Conservation (phyloP, 1,140 invertebrate species). For the Eubasilissa regina region DNA sequence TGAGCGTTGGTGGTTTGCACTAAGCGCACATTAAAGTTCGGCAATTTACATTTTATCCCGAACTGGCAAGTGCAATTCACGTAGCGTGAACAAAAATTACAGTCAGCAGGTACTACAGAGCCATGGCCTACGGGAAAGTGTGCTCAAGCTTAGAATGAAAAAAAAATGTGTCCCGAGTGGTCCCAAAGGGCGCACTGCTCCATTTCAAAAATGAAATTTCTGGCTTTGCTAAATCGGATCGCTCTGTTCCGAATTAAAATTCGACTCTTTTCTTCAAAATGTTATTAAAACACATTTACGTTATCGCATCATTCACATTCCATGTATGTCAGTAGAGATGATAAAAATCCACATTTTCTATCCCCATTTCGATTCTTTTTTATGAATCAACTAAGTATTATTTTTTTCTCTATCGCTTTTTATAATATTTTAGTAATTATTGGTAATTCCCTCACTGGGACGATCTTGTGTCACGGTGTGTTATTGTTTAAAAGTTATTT, state of each 20-base stretch:
- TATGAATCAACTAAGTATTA: too few species aligned
- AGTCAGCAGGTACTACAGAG: background rate
- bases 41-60: background rate
- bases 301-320: too few species aligned
- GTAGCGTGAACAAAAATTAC: constrained; percentile 4
- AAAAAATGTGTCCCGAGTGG: constrained; percentile 19
- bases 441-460: too few species aligned
- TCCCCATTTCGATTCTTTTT: too few species aligned
- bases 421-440: too few species aligned
- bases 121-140: background rate
- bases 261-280: background rate
- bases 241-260: background rate
- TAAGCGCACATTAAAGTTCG: background rate
- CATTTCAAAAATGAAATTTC: background rate
- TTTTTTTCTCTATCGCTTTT: too few species aligned
- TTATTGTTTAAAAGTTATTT: too few species aligned
- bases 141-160: constrained; percentile 14
- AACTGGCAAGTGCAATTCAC: background rate
- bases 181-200: background rate
- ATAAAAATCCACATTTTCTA: too few species aligned
- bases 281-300: too few species aligned
- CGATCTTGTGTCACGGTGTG: too few species aligned
- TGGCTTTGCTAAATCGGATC: background rate
- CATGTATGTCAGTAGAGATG: too few species aligned
- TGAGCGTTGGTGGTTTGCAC: too few species aligned